Evolutionary conservation across 2,113 vertebrate genomes (phyloP).

Genomic region (Cranoglanis bouderius): DNA sequence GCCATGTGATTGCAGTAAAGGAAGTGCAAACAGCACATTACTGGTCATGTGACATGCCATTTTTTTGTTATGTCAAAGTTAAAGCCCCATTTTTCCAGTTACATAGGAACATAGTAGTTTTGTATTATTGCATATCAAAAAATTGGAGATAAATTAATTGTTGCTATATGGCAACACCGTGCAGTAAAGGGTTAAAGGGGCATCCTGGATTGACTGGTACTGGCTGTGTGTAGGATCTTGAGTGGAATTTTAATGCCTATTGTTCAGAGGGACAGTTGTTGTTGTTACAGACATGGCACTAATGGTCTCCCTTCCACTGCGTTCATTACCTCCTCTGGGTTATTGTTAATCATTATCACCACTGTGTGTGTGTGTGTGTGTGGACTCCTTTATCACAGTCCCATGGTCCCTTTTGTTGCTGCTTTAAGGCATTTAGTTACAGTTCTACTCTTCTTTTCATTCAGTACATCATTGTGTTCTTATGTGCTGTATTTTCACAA

Average conservation of each 20-base stretch:
- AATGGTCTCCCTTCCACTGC: conserved; percentile 14
- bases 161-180: too few species aligned
- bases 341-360: conserved; percentile 36
- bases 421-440: conserved; percentile 26
- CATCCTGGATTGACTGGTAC: neutral
- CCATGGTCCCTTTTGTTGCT: neutral
- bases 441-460: neutral
- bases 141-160: too few species aligned
- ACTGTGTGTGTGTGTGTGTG: conserved; percentile 14
- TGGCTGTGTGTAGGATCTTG: neutral
- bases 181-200: neutral
- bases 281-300: neutral
- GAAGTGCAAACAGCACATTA: too few species aligned
- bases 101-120: too few species aligned
- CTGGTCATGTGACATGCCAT: too few species aligned
- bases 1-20: too few species aligned
- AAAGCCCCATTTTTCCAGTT: too few species aligned
- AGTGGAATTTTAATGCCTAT: neutral
- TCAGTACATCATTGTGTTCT: neutral
- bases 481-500: neutral
- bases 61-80: too few species aligned
- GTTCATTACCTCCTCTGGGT: conserved; percentile 27
- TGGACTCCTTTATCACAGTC: conserved; percentile 43
- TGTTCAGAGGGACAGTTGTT: neutral
- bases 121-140: too few species aligned